Percentiles rank a stretch among this genome's conserved stretches.
These are phyloP conservation scores for Zosterops hypoxanthus DNA, from an alignment of 2,113 vertebrate genomes.

Conservation along the genomic window DNA sequence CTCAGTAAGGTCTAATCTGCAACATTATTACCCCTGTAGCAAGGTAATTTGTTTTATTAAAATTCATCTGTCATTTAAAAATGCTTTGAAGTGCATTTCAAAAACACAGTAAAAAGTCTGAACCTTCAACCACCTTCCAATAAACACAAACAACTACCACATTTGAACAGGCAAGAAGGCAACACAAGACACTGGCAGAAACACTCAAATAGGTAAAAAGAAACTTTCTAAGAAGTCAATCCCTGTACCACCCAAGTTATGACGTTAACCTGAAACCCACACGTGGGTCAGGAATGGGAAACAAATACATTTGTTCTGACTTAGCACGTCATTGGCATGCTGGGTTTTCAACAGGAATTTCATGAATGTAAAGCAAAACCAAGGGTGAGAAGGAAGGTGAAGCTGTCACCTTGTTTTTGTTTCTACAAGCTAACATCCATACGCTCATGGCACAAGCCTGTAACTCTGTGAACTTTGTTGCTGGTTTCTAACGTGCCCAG, in stretches of 20 bases:
- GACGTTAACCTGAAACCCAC: not conserved
- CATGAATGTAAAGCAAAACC: not conserved
- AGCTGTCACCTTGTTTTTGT: not conserved
- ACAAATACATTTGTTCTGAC: not conserved
- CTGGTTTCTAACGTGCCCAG: not conserved
- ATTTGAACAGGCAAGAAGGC: not conserved
- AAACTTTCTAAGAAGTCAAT: not conserved
- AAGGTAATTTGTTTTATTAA: conserved; percentile 19
- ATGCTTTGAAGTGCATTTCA: conserved; percentile 33
- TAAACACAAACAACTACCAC: not conserved
- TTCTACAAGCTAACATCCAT: not conserved
- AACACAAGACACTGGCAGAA: not conserved
- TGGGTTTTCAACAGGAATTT: not conserved
- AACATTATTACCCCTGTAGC: not conserved
- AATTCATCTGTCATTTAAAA: not conserved
- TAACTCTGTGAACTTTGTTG: not conserved
- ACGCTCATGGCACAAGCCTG: not conserved
- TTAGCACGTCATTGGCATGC: not conserved
- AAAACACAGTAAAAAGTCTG: not conserved
- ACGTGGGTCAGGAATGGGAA: not conserved
- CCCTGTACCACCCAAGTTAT: not conserved
- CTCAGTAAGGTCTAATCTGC: not conserved
- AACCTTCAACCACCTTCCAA: not conserved
- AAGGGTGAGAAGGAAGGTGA: not conserved
- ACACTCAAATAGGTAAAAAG: not conserved